Conservation (phyloP, 2,113 vertebrate genomes). For the Cettia cetti region DNA sequence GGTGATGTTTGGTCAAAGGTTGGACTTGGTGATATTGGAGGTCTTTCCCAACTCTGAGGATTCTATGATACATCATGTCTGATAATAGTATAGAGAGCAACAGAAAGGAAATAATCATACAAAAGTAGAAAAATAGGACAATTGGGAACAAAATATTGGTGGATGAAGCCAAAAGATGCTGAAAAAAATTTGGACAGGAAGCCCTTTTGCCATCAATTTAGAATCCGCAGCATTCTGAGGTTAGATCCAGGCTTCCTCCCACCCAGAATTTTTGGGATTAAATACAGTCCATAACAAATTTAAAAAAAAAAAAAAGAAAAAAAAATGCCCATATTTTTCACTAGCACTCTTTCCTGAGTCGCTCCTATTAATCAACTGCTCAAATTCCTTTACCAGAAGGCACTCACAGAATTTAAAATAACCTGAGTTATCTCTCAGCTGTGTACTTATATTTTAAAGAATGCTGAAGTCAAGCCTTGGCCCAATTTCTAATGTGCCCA, state of each 20-base stretch:
- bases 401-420: neutral
- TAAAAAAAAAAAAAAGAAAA: neutral
- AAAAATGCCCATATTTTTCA: neutral
- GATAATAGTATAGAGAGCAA: neutral
- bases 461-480: neutral
- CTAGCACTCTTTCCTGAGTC: neutral
- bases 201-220: neutral
- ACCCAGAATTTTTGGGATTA: neutral
- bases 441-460: neutral
- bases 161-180: neutral
- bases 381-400: neutral
- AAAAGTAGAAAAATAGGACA: neutral
- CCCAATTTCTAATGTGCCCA: neutral
- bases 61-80: neutral
- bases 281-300: neutral
- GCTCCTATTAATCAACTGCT: neutral
- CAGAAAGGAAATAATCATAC: neutral
- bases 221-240: accelerated
- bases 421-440: neutral
- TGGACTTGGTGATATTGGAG: accelerated
- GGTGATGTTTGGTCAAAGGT: neutral
- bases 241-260: neutral
- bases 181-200: neutral
- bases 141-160: neutral
- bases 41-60: neutral